Evolutionary conservation across 2,797 vertebrate species (phyloP).

Genomic region (Catharus ustulatus): DNA sequence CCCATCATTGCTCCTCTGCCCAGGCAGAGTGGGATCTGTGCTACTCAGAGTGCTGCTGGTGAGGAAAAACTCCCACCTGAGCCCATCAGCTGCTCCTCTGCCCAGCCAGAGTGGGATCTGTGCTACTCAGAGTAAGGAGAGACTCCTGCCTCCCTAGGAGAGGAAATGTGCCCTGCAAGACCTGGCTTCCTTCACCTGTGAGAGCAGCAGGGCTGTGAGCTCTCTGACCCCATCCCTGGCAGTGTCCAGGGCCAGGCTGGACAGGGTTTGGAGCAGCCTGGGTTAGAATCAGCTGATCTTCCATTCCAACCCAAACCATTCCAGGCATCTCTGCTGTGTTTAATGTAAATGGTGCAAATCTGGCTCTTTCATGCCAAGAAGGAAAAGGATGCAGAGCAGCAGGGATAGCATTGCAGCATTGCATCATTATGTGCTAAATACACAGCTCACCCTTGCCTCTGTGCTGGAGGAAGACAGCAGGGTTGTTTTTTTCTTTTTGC

Average conservation of each 20-base stretch:
- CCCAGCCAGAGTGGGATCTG: too few relatives aligned
- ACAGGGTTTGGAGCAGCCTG: accelerated
- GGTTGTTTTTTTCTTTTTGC: neutral
- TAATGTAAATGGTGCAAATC: neutral
- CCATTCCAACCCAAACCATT: neutral
- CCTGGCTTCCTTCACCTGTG: neutral
- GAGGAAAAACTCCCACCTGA: neutral
- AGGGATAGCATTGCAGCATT: neutral
- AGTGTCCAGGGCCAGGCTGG: neutral
- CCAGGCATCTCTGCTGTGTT: neutral
- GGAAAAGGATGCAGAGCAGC: neutral
- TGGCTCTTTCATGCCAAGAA: neutral
- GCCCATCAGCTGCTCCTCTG: neutral
- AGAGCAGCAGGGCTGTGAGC: neutral
- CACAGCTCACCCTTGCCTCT: neutral
- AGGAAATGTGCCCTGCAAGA: neutral
- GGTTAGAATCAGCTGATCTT: neutral
- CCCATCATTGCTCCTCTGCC: neutral
- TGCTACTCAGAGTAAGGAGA: neutral
- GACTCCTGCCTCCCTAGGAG: neutral
- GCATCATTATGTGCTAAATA: neutral
- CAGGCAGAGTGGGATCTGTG: neutral
- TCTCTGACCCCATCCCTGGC: neutral
- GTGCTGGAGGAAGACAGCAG: neutral
- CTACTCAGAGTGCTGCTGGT: neutral